Evolutionary conservation across 1,140 invertebrate genomes (phyloP), one percentile per base, ranked within the genome.

Genomic region (Drosophila pectinifera): DNA sequence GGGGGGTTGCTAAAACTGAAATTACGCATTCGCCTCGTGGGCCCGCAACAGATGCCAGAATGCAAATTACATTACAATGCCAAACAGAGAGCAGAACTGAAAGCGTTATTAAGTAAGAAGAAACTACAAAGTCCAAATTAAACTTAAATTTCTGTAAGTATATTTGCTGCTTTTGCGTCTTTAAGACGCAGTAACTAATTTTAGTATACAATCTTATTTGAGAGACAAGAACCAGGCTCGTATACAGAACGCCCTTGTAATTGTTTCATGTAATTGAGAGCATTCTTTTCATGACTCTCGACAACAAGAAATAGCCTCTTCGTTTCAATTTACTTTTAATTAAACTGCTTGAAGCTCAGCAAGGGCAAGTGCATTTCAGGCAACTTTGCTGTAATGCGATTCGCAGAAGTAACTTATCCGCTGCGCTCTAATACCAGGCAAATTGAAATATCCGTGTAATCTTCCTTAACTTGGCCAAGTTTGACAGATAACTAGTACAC

Each of bases 1-100:
- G 22, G 13, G 49, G 67, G 18, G 14, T 20, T 54, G 51, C 39
- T 48, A 39, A 38, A 65, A 43, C 22, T 22, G 34, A 54, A 63
- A 72, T 74, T 82, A 74, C 80, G 74, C 51, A 82, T 84, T 61
- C 80, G 69, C 78, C 57, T 41, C 13, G 36, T 54, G 43, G 62
- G 46, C 48, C 10, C 26, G n/a, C 58, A 48, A 45, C 63, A 61
- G 55, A 57, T 70, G 80, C 46, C 51, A 64, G 34, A 43, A 72
- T 81, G 78, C 39, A 80, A 80, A 80, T 80, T 65, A 48, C 58
- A 57, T 61, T 56, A 59, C 54, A 63, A 56, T 41, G 14, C 36
- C 67, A 55, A 24, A 38, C 28, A 34, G 16, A 7, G 11, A 26
- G 22, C 36, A 20, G 18, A 11, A 24, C 36, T 10, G 39, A 56